These are phyloP conservation scores for Enteromius radiatus DNA, from an alignment of 2,797 vertebrate species.

Conservation along the genomic window DNA sequence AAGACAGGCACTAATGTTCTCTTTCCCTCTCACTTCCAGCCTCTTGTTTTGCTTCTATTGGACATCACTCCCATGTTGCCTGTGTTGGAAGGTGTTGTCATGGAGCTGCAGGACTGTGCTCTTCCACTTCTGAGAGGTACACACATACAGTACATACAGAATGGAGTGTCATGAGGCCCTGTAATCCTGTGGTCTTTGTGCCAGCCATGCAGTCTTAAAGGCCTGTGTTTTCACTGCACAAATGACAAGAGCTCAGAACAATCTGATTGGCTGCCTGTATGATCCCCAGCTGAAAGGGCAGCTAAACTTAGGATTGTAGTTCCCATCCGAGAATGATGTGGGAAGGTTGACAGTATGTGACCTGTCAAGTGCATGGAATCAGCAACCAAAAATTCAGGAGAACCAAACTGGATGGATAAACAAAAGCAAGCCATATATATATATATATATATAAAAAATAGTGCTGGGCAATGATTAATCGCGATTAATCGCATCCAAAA, in stretches of 20 bases:
- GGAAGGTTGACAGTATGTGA: not conserved
- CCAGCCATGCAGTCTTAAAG: not conserved
- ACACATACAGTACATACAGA: not conserved
- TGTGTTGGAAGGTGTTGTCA: constrained; percentile 90
- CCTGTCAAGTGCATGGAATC: not conserved
- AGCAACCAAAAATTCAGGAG: not conserved
- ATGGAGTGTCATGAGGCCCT: constrained; percentile 15
- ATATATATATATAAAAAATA: too few relatives aligned
- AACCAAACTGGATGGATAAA: not conserved
- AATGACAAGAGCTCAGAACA: constrained; percentile 17
- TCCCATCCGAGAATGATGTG: constrained; percentile 17
- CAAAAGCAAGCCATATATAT: not conserved
- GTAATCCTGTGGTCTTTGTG: constrained; percentile 38
- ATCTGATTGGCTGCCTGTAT: constrained; percentile 34
- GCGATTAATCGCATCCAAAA: too few relatives aligned
- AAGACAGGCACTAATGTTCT: not conserved
- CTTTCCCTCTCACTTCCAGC: constrained; percentile 69
- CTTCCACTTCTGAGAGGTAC: constrained; percentile 91
- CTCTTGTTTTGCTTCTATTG: constrained; percentile 86
- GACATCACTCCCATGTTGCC: constrained; percentile 94
- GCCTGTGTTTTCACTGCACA: constrained; percentile 29
- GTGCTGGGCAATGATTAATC: too few relatives aligned
- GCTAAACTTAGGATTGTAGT: constrained; percentile 29
- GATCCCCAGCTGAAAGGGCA: constrained; percentile 32
- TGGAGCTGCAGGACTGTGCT: constrained; percentile 97